phyloP scores from a whole-genome alignment of 2,113 vertebrate genomes.

The Equus przewalskii region DNA sequence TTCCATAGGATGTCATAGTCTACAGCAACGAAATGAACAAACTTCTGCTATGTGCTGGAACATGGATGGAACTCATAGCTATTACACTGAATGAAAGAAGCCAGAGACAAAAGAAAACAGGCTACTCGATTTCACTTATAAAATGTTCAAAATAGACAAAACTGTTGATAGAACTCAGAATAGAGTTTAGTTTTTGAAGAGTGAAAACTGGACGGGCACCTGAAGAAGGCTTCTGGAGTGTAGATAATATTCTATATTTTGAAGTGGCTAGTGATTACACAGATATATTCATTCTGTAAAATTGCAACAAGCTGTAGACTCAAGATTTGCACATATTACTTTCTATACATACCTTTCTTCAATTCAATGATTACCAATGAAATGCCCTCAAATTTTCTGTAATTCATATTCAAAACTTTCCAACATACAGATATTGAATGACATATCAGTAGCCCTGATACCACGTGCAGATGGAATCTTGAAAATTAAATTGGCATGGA shows the following conservation, averaged over 20 bases:
- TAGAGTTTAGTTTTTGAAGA: background rate
- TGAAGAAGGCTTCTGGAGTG: background rate
- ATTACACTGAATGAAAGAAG: background rate
- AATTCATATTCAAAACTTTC: background rate
- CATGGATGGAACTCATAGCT: background rate
- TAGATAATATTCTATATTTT: background rate
- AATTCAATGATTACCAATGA: background rate
- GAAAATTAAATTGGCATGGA: background rate
- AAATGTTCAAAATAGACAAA: background rate
- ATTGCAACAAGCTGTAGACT: background rate
- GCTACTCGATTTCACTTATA: background rate
- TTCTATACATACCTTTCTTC: background rate
- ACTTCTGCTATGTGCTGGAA: background rate
- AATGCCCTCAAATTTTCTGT: background rate
- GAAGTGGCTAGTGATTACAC: background rate
- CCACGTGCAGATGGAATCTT: background rate
- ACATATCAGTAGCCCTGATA: background rate
- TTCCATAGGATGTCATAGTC: background rate
- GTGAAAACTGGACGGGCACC: background rate
- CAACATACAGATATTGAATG: background rate
- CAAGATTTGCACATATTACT: background rate
- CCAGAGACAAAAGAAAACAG: background rate
- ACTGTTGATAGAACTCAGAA: too few species aligned
- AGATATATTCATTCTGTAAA: background rate
- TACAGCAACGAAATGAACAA: background rate